Evolutionary conservation across 2,888 invertebrate genomes (phyloP).

Genomic region (Dorcus parallelipipedus): DNA sequence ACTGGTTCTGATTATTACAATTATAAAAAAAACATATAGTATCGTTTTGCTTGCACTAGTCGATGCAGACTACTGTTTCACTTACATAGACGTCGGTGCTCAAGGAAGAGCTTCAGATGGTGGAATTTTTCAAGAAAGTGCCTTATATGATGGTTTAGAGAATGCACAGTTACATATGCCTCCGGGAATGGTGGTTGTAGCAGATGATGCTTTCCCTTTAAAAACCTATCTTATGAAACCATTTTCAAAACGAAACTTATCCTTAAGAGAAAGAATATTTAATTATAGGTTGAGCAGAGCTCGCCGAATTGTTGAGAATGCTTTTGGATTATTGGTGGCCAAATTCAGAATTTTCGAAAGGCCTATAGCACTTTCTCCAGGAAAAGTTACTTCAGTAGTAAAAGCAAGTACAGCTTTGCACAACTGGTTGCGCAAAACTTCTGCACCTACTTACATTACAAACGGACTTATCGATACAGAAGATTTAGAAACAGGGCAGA

Average conservation of each 20-base stretch:
- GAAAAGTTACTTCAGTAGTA: no score
- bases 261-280: neutral
- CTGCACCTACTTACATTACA: no score
- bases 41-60: slow-evolving; percentile 4
- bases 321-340: neutral
- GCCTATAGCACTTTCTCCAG: no score
- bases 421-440: no score
- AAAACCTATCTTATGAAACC: neutral
- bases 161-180: neutral
- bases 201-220: neutral
- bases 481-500: no score
- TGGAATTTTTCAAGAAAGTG: neutral
- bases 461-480: no score
- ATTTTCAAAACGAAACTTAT: neutral
- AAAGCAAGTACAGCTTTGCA: no score
- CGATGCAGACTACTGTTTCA: slow-evolving; percentile 5
- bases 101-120: slow-evolving; percentile 8
- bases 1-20: neutral
- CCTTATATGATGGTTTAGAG: neutral
- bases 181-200: neutral
- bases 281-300: neutral
- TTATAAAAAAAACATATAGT: neutral
- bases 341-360: no score
- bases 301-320: neutral
- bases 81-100: slow-evolving; percentile 8